Percentiles rank a stretch among this genome's conserved stretches.
Conservation (phyloP, 1,140 invertebrate genomes). For the Sweltsa coloradensis region DNA sequence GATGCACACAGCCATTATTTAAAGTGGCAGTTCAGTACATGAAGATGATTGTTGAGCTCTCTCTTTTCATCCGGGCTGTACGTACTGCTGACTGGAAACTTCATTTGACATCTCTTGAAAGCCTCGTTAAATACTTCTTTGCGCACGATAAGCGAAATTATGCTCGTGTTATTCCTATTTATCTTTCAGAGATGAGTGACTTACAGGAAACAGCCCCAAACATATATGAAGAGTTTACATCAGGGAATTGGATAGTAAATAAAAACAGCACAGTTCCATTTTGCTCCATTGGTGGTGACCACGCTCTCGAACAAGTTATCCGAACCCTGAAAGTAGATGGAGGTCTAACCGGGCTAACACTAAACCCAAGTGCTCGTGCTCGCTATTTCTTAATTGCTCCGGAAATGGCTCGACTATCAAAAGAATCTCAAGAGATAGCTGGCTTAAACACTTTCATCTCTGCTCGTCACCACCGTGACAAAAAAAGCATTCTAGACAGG, state of each 20-base stretch:
- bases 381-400: no score
- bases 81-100: background rate
- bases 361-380: no score
- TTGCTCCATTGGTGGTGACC: no score
- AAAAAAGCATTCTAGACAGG: no score
- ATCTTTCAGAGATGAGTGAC: background rate
- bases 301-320: no score
- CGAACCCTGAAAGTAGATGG: no score
- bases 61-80: background rate
- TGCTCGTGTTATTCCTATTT: background rate
- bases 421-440: no score
- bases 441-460: no score
- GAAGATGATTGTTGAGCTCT: background rate
- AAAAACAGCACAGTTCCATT: slow-evolving; percentile 3
- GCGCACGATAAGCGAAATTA: background rate
- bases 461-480: no score
- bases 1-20: background rate
- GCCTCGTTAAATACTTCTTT: background rate
- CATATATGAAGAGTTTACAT: background rate
- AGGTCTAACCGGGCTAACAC: no score
- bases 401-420: no score
- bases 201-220: background rate
- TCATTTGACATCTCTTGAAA: background rate
- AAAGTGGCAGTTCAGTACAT: background rate
- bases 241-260: slow-evolving; percentile 1